phyloP scores from a whole-genome alignment of 2,888 invertebrate genomes.

The Globia sparganii region DNA sequence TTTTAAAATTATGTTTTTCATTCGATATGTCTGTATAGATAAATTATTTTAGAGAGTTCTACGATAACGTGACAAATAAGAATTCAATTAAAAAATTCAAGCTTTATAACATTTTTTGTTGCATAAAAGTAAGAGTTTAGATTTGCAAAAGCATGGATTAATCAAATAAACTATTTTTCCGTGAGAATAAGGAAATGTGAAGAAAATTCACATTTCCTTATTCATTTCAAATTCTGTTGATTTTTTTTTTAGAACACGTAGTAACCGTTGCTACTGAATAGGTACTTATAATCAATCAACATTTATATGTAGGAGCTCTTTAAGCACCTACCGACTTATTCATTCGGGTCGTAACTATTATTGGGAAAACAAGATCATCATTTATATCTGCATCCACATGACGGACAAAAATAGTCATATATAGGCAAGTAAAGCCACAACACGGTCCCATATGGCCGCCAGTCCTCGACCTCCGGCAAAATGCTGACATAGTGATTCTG shows the following conservation, averaged over 20 bases:
- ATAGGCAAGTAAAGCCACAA: slow-evolving; percentile 62
- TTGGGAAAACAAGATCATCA: neutral
- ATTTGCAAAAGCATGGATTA: neutral
- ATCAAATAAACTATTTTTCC: neutral
- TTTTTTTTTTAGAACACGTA: too few species aligned
- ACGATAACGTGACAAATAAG: neutral
- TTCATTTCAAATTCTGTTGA: too few species aligned
- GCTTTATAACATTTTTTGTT: too few species aligned
- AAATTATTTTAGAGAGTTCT: neutral
- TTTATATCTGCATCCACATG: neutral
- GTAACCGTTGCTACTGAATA: too few species aligned
- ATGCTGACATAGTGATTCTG: slow-evolving; percentile 77
- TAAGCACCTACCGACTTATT: neutral
- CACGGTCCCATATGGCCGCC: slow-evolving; percentile 76
- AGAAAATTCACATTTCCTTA: too few species aligned
- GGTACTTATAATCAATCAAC: neutral
- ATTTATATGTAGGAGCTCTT: neutral
- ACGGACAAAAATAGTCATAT: slow-evolving; percentile 9
- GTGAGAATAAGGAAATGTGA: neutral
- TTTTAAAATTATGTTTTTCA: slow-evolving; percentile 17
- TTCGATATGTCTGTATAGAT: neutral
- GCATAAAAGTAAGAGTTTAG: neutral
- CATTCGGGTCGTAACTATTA: neutral
- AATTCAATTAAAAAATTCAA: neutral
- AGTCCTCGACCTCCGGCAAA: slow-evolving; percentile 70